Base-by-base conservation (phyloP, 2,113 vertebrate species). In the Sardina pilchardus region DNA sequence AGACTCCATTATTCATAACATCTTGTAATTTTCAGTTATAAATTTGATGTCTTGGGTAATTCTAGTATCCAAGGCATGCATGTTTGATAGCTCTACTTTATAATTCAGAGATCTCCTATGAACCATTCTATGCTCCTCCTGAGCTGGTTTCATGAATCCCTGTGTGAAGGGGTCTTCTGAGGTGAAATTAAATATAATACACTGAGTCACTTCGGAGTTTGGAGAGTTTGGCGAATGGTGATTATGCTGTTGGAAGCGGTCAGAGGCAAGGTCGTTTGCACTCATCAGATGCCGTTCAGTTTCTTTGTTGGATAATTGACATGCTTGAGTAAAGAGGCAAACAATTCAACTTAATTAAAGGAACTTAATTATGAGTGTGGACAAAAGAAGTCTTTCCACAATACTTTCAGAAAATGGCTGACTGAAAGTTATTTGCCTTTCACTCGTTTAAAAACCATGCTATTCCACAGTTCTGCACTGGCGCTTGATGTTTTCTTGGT, bases 271-370 rank as follows among this genome's bases (percentile, higher is more conserved):
- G 71, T 36, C 34, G 16, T 78, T 78, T 34, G 71, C 12, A 39
- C 26, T 34, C 63, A 71, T 71, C 63, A 71, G 63, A 71, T 71
- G 26, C 26, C 10, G 34, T 71, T 71, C 63, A 71, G 63, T 71
- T 26, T 26, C 71, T 78, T 78, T 78, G 71, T 78, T 78, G 71
- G 71, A 78, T 78, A 78, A 78, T 78, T 78, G 30, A 78, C 34
- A 16, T 78, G 34, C 10, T 36, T 78, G 26, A 16, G 26, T 78
- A 78, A 17, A 36, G 9, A 78, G 71, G 14, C 71, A 78, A 78
- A 78, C 71, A 78, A 78, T 78, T 78, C 14, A 36, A 78, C 30
- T 17, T 30, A 16, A 14, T 4, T 16, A 78, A 78, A 19, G 71
- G 10, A 78, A 78, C 71, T 78, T 78, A 16, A 78, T 36, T 34